Percentiles rank a stretch among this genome's conserved stretches.
Conservation (phyloP, 2,797 vertebrate genomes). For the Halcyon chelicuti region DNA sequence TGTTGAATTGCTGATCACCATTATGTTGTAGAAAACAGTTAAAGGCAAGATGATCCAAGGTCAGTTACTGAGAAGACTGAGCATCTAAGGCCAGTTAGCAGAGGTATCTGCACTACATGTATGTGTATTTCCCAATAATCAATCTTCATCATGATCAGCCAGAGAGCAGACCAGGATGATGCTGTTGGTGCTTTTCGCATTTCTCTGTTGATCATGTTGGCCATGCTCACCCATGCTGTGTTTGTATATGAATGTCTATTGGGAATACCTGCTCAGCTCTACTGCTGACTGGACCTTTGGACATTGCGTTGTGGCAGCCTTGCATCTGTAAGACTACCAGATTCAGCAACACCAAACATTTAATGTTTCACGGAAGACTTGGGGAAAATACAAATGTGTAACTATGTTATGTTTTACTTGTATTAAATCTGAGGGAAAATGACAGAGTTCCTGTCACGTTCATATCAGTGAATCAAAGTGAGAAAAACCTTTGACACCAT, state of each 20-base stretch:
- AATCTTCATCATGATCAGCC: background rate
- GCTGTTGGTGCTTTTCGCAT: background rate
- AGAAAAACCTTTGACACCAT: background rate
- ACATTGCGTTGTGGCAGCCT: rapidly evolving
- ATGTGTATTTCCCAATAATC: background rate
- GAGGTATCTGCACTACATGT: background rate
- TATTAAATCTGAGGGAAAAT: background rate
- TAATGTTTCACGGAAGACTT: background rate
- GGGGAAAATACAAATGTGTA: background rate
- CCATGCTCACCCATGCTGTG: rapidly evolving
- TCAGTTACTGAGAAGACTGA: background rate
- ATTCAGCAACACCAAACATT: background rate
- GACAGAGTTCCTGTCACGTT: background rate
- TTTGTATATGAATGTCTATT: background rate
- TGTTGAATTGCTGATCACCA: background rate
- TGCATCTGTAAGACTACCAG: background rate
- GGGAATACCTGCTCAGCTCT: background rate
- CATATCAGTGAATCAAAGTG: background rate
- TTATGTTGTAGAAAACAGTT: background rate
- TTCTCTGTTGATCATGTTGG: background rate
- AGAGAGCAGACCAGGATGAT: background rate
- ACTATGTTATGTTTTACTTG: background rate
- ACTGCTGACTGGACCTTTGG: background rate
- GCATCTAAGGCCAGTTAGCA: background rate
- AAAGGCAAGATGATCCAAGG: background rate